Conservation (phyloP, 2,888 invertebrate genomes). For the Lycocerus yunnanus region DNA sequence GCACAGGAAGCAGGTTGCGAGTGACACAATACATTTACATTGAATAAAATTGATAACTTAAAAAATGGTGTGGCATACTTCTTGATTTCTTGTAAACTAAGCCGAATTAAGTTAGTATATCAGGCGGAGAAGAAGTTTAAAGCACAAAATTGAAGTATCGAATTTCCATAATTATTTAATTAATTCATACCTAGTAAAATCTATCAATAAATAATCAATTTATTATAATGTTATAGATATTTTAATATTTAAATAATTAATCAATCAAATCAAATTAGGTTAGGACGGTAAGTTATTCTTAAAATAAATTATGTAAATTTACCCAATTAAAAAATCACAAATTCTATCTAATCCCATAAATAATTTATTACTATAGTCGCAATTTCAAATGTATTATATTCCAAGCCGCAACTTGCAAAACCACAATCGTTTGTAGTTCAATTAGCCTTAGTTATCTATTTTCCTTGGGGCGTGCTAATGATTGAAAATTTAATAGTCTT, state of each 20-base stretch:
- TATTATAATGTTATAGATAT: background rate
- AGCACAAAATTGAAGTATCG: background rate
- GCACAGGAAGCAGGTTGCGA: background rate
- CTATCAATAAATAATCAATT: background rate
- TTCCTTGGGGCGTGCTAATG: background rate
- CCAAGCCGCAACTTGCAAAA: background rate
- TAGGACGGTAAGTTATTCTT: background rate
- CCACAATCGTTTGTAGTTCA: background rate
- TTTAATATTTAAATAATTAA: background rate
- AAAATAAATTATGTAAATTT: background rate
- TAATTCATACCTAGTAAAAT: background rate
- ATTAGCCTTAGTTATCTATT: background rate
- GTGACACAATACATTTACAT: background rate
- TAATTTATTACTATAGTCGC: background rate
- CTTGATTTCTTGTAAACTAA: background rate
- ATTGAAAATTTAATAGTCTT: background rate
- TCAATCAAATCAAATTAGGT: background rate
- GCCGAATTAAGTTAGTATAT: too few species aligned
- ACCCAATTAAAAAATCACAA: background rate
- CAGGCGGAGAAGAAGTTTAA: background rate
- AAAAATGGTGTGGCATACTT: background rate
- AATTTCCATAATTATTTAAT: background rate
- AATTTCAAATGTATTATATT: background rate
- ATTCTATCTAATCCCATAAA: background rate
- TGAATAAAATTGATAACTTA: background rate